phyloP scores from a whole-genome alignment of 2,797 vertebrate genomes.

The Pogoniulus pusillus region DNA sequence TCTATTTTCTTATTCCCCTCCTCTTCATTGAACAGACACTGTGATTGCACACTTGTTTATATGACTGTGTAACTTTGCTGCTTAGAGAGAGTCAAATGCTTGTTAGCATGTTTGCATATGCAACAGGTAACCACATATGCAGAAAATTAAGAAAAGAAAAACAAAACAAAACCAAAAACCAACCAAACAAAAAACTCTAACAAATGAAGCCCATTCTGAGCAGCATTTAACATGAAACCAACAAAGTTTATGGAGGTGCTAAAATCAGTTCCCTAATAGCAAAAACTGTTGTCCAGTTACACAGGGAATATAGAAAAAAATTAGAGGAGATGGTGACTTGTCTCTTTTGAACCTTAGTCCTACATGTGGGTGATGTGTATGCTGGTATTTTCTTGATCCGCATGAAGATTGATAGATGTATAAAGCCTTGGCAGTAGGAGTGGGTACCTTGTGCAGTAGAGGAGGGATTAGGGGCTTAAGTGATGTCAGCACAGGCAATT shows the following conservation, averaged over 20 bases:
- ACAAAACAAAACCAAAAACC: no score
- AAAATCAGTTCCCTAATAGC: neutral
- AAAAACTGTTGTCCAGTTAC: neutral
- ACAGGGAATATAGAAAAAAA: neutral
- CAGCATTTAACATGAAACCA: neutral
- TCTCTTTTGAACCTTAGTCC: neutral
- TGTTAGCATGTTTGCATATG: neutral
- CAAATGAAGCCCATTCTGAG: neutral
- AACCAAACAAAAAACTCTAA: no score
- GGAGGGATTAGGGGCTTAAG: neutral
- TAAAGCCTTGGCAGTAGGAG: neutral
- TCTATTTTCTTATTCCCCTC: neutral
- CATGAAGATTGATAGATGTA: neutral
- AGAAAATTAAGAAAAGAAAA: neutral
- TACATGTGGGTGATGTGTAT: neutral
- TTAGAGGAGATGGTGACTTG: neutral
- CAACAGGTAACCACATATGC: neutral
- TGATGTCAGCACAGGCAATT: neutral
- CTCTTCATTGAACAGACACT: neutral
- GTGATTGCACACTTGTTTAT: neutral
- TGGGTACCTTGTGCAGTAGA: neutral
- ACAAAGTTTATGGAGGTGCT: neutral
- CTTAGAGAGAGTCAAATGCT: neutral
- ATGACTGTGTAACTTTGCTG: neutral
- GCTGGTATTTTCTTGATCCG: neutral